Percentiles rank a stretch among this genome's conserved stretches.
Evolutionary conservation across 2,888 invertebrate genomes (phyloP).

Genomic region (Galeopsomyia nigrocyanea): DNA sequence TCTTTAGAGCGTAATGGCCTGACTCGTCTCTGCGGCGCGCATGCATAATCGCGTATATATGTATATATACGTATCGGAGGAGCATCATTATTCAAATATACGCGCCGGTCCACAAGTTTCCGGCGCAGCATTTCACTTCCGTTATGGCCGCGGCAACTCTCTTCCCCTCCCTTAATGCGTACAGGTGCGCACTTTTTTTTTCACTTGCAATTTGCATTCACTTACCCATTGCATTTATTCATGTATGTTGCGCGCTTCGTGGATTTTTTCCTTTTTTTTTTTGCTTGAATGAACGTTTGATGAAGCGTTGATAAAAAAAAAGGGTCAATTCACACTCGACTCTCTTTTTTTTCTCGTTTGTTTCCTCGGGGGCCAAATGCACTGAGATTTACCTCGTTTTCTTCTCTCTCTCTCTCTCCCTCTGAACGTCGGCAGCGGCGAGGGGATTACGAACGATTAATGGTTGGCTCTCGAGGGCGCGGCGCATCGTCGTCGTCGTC

Average conservation of each 20-base stretch:
- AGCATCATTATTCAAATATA: slow-evolving; percentile 53
- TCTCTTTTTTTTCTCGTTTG: too few relatives aligned
- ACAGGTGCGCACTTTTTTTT: neutral
- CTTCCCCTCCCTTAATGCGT: too few relatives aligned
- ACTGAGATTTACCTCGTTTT: too few relatives aligned
- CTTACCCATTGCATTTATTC: too few relatives aligned
- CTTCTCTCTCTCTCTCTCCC: neutral
- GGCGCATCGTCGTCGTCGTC: too few relatives aligned
- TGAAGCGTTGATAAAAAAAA: too few relatives aligned
- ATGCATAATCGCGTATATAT: slow-evolving; percentile 51
- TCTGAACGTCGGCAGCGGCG: neutral
- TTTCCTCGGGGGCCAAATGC: too few relatives aligned
- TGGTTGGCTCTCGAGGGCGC: slow-evolving; percentile 3
- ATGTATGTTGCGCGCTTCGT: too few relatives aligned
- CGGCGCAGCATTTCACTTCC: slow-evolving; percentile 32
- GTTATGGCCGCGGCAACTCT: neutral
- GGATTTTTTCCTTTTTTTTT: too few relatives aligned
- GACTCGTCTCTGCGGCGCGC: slow-evolving; percentile 39
- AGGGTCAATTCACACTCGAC: neutral
- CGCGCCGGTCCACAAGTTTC: slow-evolving; percentile 29
- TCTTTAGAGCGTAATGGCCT: slow-evolving; percentile 20
- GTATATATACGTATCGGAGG: slow-evolving; percentile 1
- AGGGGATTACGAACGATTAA: slow-evolving; percentile 42
- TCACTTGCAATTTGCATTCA: too few relatives aligned
- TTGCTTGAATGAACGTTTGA: too few relatives aligned